Evolutionary conservation across 2,113 vertebrate genomes (phyloP).

Genomic region (Circaetus gallicus): DNA sequence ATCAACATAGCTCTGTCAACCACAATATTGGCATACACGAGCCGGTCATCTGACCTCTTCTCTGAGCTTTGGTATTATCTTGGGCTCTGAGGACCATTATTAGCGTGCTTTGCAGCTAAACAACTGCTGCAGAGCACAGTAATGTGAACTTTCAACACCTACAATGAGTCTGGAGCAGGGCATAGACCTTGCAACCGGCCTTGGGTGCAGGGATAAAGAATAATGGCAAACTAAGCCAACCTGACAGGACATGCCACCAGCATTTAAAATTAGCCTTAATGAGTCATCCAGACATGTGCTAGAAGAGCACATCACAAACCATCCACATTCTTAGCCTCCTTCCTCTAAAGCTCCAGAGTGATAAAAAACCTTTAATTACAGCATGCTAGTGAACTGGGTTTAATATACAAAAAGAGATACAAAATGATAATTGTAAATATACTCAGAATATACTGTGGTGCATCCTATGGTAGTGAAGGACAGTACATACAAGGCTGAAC

Average conservation of each 20-base stretch:
- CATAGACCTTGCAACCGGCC: neutral
- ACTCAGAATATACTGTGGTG: neutral
- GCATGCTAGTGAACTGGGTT: neutral
- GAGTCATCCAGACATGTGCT: neutral
- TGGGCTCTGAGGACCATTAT: neutral
- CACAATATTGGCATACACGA: neutral
- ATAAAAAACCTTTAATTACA: neutral
- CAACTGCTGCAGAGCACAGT: neutral
- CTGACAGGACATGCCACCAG: neutral
- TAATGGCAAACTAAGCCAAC: neutral
- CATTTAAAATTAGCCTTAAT: slow-evolving; percentile 9
- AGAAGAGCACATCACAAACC: neutral
- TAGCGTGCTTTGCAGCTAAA: neutral
- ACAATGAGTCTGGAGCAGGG: neutral
- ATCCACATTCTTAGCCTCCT: neutral
- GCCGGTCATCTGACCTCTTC: neutral
- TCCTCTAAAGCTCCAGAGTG: neutral
- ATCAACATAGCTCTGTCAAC: neutral
- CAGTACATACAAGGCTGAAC: neutral
- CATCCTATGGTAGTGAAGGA: neutral
- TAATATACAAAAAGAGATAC: neutral
- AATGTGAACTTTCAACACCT: neutral
- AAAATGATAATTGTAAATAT: neutral
- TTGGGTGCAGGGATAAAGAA: neutral
- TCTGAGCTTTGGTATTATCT: neutral